Base-by-base conservation (phyloP, 2,888 invertebrate genomes). In the Macaria notata region DNA sequence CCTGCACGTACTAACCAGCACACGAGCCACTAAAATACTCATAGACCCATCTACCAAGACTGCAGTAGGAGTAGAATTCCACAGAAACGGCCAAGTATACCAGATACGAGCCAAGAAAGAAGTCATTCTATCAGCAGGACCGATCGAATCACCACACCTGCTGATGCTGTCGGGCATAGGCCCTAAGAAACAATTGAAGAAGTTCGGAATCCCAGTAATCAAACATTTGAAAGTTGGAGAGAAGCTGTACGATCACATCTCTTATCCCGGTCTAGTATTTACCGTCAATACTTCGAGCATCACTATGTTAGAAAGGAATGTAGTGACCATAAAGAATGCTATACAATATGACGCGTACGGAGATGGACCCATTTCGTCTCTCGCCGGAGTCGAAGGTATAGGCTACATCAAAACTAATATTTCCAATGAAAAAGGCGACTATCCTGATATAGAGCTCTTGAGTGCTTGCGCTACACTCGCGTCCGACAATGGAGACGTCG, bases 121-220 rank as follows among this genome's bases (percentile, higher is more conserved):
- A 77, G 92, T 93, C 0, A 88, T 94, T 46, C 68, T 93, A 5
- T 94, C 95, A 6, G 95, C 95, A 1, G 96, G 97, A 0, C 94
- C 96, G 0, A 94, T 97, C 63, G 96, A 95, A 80, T 94, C 96
- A 0, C 95, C 97, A 0, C 96, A 97, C 79, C 76, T 97, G 8
- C 70, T 94, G 19, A 93, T 94, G 93, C 79, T 94, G 2, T 94
- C 94, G 0, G 94, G 94, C 1, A 80, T 95, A 8, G 95, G 95
- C 0, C 95, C 95, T 1, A 89, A 80, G 67, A 79, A 92, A 3
- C 94, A 95, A 64, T 76, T 95, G 50, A 71, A 92, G 60, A 81
- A 92, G 3, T 73, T 94, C 1, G 90, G 89, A 19, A 95, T 95
- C 61, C 87, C 93, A 0, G 91, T 94, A 0, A 78, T 95, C 44